phyloP scores from a whole-genome alignment of 2,113 vertebrate species.

The Semicossyphus pulcher region DNA sequence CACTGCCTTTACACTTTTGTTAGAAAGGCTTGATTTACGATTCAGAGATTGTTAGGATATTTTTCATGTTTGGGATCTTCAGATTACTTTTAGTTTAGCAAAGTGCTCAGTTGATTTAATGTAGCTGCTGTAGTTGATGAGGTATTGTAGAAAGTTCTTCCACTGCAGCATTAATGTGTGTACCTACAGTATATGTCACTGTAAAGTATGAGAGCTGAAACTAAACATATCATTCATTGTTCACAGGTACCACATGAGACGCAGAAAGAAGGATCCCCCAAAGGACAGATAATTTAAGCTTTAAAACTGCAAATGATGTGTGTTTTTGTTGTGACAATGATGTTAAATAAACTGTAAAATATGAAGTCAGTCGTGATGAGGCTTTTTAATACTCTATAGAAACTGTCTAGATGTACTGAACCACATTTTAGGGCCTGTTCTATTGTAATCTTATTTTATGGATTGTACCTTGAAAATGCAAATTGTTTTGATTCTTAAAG shows the following conservation, averaged over 20 bases:
- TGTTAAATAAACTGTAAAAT: constrained; percentile 72
- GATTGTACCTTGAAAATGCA: no score
- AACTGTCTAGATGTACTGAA: background rate
- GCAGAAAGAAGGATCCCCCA: constrained; percentile 65
- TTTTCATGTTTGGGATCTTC: no score
- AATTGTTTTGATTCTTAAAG: no score
- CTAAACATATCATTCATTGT: constrained; percentile 42
- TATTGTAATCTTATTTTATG: no score
- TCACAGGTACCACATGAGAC: constrained; percentile 75
- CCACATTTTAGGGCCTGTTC: no score
- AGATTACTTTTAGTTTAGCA: background rate
- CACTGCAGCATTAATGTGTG: background rate
- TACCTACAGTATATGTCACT: no score
- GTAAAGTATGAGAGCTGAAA: no score
- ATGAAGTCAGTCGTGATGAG: background rate
- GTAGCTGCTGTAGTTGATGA: no score
- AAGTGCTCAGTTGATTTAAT: background rate
- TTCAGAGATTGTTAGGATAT: no score
- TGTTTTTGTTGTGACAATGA: constrained; percentile 17
- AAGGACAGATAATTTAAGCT: constrained; percentile 68
- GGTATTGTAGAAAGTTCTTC: background rate
- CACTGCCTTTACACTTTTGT: background rate
- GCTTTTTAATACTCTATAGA: background rate
- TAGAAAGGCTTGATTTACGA: background rate
- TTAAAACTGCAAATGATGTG: constrained; percentile 1